phyloP scores from a whole-genome alignment of 2,797 vertebrate species.

The Diglossa cyanea region DNA sequence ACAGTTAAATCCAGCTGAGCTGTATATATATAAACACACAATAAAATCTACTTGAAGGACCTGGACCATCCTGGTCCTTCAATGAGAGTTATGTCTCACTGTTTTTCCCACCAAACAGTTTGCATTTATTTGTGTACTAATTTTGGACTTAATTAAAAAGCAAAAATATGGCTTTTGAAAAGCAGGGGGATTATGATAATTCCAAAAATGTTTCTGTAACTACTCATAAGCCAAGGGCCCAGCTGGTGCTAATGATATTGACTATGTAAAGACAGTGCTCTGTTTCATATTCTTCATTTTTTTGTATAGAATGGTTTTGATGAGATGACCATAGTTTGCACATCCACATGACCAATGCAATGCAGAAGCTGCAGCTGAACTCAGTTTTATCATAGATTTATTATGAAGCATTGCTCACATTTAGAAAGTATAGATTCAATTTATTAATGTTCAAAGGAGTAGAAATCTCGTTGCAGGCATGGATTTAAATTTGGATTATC shows the following conservation, averaged over 20 bases:
- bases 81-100: neutral
- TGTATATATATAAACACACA: accelerated
- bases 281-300: neutral
- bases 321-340: neutral
- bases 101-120: neutral
- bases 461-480: neutral
- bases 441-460: neutral
- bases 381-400: neutral
- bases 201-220: neutral
- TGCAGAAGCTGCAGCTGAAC: neutral
- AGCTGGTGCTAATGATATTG: neutral
- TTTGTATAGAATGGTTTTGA: neutral
- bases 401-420: neutral
- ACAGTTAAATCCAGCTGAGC: neutral
- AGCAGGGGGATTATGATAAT: neutral
- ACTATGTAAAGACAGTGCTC: neutral
- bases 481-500: neutral
- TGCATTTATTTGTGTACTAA: neutral
- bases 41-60: neutral
- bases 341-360: neutral
- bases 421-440: neutral
- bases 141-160: neutral
- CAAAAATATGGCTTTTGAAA: neutral
- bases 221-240: neutral
- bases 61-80: neutral